These are phyloP conservation scores for Sphenopsis melanotis DNA, from an alignment of 2,797 vertebrate genomes.

Conservation along the genomic window DNA sequence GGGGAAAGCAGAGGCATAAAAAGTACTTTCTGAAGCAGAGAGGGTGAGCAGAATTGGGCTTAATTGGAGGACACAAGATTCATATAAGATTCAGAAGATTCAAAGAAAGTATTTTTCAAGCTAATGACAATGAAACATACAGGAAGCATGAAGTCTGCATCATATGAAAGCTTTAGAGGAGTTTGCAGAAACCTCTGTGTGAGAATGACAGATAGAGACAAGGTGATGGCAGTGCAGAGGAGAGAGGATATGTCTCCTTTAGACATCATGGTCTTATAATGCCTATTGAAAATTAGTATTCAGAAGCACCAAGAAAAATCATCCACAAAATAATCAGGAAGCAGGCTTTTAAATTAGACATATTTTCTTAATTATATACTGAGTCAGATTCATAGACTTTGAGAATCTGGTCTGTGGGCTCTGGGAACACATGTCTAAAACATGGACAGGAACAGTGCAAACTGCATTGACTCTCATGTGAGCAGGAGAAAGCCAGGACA, in stretches of 20 bases:
- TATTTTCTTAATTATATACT: not conserved
- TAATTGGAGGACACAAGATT: not conserved
- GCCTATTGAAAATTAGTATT: not conserved
- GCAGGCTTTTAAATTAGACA: not conserved
- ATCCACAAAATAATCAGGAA: not conserved
- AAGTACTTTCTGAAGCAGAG: not conserved
- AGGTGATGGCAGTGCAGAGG: not conserved
- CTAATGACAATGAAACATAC: not conserved
- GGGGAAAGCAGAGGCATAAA: not conserved
- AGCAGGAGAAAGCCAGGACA: not conserved
- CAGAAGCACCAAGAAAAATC: not conserved
- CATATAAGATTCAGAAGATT: not conserved
- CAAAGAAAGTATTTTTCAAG: not conserved
- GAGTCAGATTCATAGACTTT: not conserved
- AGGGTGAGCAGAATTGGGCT: not conserved
- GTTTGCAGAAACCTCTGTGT: not conserved
- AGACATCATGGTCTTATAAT: not conserved
- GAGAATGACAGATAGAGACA: rapidly evolving
- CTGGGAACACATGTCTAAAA: rapidly evolving
- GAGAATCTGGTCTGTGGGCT: not conserved
- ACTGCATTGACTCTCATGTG: not conserved
- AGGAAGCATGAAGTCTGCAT: not conserved
- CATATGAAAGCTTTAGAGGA: not conserved
- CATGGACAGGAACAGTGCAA: not conserved
- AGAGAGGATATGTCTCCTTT: not conserved